Base-by-base conservation (phyloP, 2,113 vertebrate species). In the Gavia stellata region DNA sequence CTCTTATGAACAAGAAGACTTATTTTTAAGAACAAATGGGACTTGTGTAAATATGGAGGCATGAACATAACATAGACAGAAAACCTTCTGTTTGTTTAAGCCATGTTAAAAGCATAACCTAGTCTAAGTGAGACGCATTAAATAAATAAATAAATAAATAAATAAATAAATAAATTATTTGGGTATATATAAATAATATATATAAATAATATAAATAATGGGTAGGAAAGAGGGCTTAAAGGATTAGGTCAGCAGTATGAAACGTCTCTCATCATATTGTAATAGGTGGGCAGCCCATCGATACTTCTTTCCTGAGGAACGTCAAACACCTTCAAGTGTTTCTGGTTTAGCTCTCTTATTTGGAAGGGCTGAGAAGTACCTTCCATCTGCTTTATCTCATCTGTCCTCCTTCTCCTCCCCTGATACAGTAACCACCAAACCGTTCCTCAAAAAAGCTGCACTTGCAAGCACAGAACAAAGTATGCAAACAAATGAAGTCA, bases 201-300 rank as follows among this genome's bases (percentile, higher is more conserved):
- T 25, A 1, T 47, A 25, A 9, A 2, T 55, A 45, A 77, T n/a
- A n/a, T n/a, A n/a, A n/a, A n/a, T n/a, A 34, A 79, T 1, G 0
- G 3, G 14, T 61, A 83, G 29, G 36, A 72, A 83, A 80, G 29
- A 70, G 14, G 4, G 4, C 3, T 68, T 91, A 56, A 92, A 71
- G 42, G 4, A 52, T 56, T 85, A 63, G 10, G 5, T 28, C 65
- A 85, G 13, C 24, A n/a, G 12, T 21, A 70, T 58, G 75, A 94
- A 70, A 66, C 8, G 42, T 86, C n/a, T 14, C 21, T 47, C 55
- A 47, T 20, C 4, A 20, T 74, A 21, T 71, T 74, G 6, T 19
- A 33, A 36, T 11, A n/a, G 6, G 7, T 71, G 26, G 38, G 19
- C 15, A 42, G 23, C 9, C 38, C 7, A n/a, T 11, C 14, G 44